Evolutionary conservation across 2,797 vertebrate species (phyloP), one percentile per base, ranked within the genome.

Genomic region (Mastacembelus armatus): DNA sequence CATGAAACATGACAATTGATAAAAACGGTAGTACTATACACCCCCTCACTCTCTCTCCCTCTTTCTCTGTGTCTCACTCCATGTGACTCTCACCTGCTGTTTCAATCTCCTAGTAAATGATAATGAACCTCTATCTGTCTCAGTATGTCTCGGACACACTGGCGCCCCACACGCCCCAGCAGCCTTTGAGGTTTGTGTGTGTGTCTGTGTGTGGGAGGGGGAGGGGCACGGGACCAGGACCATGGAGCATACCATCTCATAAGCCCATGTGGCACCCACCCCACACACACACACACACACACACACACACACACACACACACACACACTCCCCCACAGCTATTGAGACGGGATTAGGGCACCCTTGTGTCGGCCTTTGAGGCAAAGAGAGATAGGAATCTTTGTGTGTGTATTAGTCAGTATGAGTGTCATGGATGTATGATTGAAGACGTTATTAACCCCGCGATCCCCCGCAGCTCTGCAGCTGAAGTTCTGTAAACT

Each of bases 371-470:
- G 83, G 81, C 90, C 91, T 93, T 92, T 91, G 87, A 92, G 90
- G 86, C 84, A 73, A 74, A 49, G 76, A 69, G 69, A 90, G 92
- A 93, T 93, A 84, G 80, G 77, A 89, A 92, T 94, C 89, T 85
- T n/a, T 86, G 85, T 87, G 74, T 85, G 78, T 59, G 62, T 80
- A 36, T 78, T 49, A 56, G 84, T 83, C 74, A 65, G 89, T 83
- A 63, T 83, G 88, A 66, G 77, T 88, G 88, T 91, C 84, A 86
- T 84, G 80, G 84, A 82, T 86, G 81, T 91, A 77, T 91, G 91
- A 93, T 90, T 93, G 90, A 94, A 92, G 91, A 92, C 88, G 83
- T 93, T 93, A 94, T 93, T 93, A 93, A 90, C 90, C 86, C 81
- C n/a, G 52, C 16, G 44, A 35, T 78, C 80, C 79, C 85, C 90